Conservation (phyloP, 2,888 invertebrate genomes). For the Drosophila basisetae region DNA sequence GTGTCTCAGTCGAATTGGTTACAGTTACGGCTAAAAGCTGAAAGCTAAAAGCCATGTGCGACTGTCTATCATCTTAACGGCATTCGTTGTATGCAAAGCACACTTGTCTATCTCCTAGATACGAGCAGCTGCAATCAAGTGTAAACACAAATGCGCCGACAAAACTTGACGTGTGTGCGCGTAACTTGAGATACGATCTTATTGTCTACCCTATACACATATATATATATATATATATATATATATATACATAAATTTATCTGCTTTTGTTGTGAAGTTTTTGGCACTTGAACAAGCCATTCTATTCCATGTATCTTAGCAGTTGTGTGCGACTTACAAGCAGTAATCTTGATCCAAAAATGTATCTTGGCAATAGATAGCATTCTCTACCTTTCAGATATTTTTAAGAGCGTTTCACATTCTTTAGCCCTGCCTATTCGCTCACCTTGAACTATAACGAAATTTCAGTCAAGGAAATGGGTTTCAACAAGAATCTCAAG, state of each 20-base stretch:
- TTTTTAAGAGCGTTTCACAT: background rate
- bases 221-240: background rate
- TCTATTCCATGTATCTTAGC: conserved; percentile 9
- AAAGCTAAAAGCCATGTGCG: conserved; percentile 5
- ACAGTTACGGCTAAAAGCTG: conserved; percentile 29
- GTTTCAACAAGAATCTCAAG: background rate
- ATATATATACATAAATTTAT: background rate
- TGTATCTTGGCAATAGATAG: conserved; percentile 27
- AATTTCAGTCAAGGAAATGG: conserved; percentile 1
- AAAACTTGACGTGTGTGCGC: conserved; percentile 50
- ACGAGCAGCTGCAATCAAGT: conserved; percentile 72
- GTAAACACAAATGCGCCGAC: conserved; percentile 66
- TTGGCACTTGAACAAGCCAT: conserved; percentile 16
- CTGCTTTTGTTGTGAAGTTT: conserved; percentile 7
- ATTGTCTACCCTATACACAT: conserved; percentile 19
- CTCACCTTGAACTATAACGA: conserved; percentile 12
- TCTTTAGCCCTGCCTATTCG: background rate
- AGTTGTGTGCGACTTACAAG: conserved; percentile 20
- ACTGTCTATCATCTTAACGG: conserved; percentile 49
- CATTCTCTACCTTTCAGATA: conserved; percentile 6
- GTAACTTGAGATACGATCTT: conserved; percentile 58
- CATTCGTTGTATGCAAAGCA: conserved; percentile 59
- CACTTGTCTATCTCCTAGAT: conserved; percentile 63
- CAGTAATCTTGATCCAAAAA: conserved; percentile 4
- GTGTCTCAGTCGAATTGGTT: conserved; percentile 31